Base-by-base conservation (phyloP, 2,113 vertebrate genomes). In the Pleuronectes platessa region DNA sequence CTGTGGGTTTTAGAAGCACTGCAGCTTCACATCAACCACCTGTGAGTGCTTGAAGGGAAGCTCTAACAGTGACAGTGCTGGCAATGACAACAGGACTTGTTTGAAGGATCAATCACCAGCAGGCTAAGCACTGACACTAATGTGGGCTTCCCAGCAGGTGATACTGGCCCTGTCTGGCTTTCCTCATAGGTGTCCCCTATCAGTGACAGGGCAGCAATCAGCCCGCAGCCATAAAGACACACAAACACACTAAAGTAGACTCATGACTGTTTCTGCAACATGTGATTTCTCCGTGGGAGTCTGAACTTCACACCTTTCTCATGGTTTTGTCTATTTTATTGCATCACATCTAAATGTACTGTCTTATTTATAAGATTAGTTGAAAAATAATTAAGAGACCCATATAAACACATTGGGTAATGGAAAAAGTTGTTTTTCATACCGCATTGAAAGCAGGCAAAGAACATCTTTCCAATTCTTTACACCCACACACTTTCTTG, bases 141-240 rank as follows among this genome's bases (percentile, higher is more conserved):
- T 74, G 70, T 70, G 55, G n/a, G 68, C 45, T 59, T 77, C 73
- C 17, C 76, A 78, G 62, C 24, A 31, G 69, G 78, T 74, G 56
- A 79, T 20, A 2, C 31, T 69, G 58, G 56, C 71, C 74, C 45
- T 71, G 63, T 71, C 53, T 79, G 60, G 37, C 65, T 73, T 47
- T 73, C 8, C 35, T 65, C 26, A 26, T 77, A 47, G 58, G 73
- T 68, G 59, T 62, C 35, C 56, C 55, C 76, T 54, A 71, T 62
- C 64, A 61, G 42, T 68, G 66, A 56, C 74, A 53, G 68, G 72
- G 31, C 72, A 61, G 56, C 64, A 27, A 51, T 69, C 40, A 72
- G 55, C 68, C 37, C 24, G 21, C 27, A 60, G 31, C 23, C 23
- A 31, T 12, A 64, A 21, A 54, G 12, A 47, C 13, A 49, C 12